Base-by-base conservation (phyloP, 2,797 vertebrate genomes). In the Denticeps clupeoides region DNA sequence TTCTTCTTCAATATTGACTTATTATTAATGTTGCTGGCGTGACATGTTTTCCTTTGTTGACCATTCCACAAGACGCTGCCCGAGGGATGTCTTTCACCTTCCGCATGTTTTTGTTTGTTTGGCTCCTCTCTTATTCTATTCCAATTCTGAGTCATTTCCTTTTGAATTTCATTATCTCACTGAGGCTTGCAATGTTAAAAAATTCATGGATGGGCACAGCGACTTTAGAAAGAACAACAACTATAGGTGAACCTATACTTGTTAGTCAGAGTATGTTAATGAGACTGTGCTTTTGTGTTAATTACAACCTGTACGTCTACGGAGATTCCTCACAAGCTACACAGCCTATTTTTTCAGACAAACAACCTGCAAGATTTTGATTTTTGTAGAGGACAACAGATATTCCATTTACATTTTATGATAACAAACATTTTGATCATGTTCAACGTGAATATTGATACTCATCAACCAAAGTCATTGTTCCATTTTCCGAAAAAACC, bases 31-130 rank as follows among this genome's bases (percentile, higher is more conserved):
- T 50, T 56, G 23, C 55, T 29, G 18, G 22, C 41, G 18, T 53
- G 55, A 46, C 43, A 49, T 55, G 63, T 59, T 55, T 55, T 45
- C 28, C 44, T 42, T 54, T 55, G 25, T 60, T 64, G 61, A 59
- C 58, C 56, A 53, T 41, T 26, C 31, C 49, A 59, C 46, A 42
- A 64, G 53, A 62, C 57, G 48, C 47, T 54, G 51, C 63, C 59
- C 43, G 38, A 43, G 63, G 60, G 54, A 51, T 51, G 22, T 38
- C 21, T 53, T 48, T 40, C 10, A 8, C 9, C 41, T 13, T 24
- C 4, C 28, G 13, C 28, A n/a, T 58, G 23, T n/a, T n/a, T 50
- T 46, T 47, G 15, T 60, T 67, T 63, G 53, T 61, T 56, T 56
- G 42, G 23, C 33, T 46, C 43, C 22, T 42, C 41, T 59, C 47